Evolutionary conservation across 2,888 invertebrate genomes (phyloP), one percentile per base, ranked within the genome.

Genomic region (Cyclophora punctaria): DNA sequence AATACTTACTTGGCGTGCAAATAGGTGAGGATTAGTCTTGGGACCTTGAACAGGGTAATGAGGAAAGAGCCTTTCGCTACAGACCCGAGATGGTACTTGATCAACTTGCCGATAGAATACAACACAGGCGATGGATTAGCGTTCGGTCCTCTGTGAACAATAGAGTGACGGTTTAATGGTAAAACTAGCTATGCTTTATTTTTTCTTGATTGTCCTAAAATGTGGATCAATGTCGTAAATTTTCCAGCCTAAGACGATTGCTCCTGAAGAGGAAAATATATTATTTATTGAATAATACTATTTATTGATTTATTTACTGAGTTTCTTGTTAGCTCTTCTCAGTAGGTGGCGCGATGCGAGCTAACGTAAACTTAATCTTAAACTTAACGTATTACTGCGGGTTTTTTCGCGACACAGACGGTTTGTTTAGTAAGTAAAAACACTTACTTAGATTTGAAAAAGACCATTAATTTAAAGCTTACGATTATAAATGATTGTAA

Each of bases 61-160:
- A 99, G 89, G 59, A 98, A 92, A 0, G 98, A 96, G 2, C 99
- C 99, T 68, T 98, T 95, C 0, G 98, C 98, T 3, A 98, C 93
- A 0, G 98, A 97, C 7, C 99, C 99, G 67, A 98, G 86, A 80
- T 99, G 98, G 73, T 97, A 98, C 70, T 94, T 94, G 4, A 95
- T 69, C 35, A 96, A 82, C 67, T 95, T 95, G 48, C 93, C 92
- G 63, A 95, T 92, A 0, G 95, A 91, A 62, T 93, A 92, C 53
- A 91, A 78, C 2, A 94, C 92, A 20, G 95, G 95, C 0, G 92
- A 86, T 3, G 67, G 52, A 57, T 90, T 85, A 35, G 92, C 90
- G 56, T 93, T 91, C 50, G 93, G 92, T 40, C 94, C 93, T 67
- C 93, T 92, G 75, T 49, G 87, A 84, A 47, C 48, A 56, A 35